Evolutionary conservation across 1,140 invertebrate genomes (phyloP), one percentile per base, ranked within the genome.

Genomic region (Nymphalis io): DNA sequence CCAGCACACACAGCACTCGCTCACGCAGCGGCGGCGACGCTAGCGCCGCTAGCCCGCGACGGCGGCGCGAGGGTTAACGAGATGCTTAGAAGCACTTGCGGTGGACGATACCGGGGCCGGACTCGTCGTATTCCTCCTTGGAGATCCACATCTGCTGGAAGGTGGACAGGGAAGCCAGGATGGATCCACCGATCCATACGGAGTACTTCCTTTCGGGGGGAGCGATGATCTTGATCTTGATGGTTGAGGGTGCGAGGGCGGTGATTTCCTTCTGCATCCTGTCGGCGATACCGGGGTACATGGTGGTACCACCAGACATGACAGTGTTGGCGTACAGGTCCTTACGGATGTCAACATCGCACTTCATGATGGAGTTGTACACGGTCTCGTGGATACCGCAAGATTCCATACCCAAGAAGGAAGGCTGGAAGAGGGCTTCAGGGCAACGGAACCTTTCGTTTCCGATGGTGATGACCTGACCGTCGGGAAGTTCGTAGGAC

Each of bases 401-500:
- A 60, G 97, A 96, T 95, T 98, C 97, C 97, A 98, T 98, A 91
- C 97, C 96, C 93, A 98, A 91, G 96, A 98, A 98, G 66, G 96
- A 97, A 74, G 98, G 97, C 92, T 98, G 97, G 96, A 99, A 99
- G 69, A 99, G 94, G 76, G 98, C 97, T 89, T 99, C 98, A 42
- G 98, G 98, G 93, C 97, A 99, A 93, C 98, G 96, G 97, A 99
- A 98, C 88, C 98, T 94, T 92, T 99, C 98, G 92, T 98, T 98
- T 78, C 98, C 98, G 82, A 95, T 98, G 93, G 97, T 98, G 93
- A 98, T 98, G 79, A 99, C 98, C 92, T 98, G 97, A 83, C 96
- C 98, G 91, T 98, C 97, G 82, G 97, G 98, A 84, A 98, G 93
- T 92, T 98, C 98, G 88, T 98, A 99, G 74, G 95, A 96, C 94